These are phyloP conservation scores for Cheirogaleus major DNA, from an alignment of 2,797 vertebrate genomes.

Conservation along the genomic window DNA sequence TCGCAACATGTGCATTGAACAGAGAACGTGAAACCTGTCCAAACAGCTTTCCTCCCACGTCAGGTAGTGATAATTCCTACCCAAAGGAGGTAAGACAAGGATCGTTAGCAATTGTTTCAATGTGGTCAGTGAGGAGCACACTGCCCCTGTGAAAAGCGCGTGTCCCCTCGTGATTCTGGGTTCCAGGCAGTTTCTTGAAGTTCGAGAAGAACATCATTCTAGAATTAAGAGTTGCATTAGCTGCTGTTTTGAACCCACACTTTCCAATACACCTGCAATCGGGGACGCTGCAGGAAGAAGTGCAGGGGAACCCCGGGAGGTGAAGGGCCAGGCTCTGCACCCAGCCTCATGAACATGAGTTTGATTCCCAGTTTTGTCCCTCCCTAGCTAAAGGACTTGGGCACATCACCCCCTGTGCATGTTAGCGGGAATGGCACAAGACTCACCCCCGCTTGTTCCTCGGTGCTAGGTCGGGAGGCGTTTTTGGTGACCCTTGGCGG, in stretches of 20 bases:
- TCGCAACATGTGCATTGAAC: neutral
- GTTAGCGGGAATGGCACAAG: neutral
- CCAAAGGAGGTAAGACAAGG: neutral
- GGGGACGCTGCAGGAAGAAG: neutral
- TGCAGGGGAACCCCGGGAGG: fast-evolving
- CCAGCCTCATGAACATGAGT: neutral
- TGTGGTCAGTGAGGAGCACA: neutral
- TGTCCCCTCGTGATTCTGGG: neutral
- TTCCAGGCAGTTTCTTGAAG: neutral
- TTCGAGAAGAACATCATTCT: neutral
- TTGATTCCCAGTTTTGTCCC: neutral
- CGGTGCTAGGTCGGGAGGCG: too few relatives aligned
- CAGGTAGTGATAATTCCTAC: neutral
- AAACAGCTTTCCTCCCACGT: neutral
- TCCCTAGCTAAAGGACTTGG: neutral
- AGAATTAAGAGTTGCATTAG: neutral
- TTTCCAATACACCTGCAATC: neutral
- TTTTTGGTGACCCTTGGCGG: neutral
- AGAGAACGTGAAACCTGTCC: neutral
- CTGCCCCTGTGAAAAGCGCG: neutral
- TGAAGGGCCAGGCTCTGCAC: neutral
- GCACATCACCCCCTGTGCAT: neutral
- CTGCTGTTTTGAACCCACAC: neutral
- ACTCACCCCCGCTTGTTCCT: neutral
- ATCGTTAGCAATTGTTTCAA: neutral